Conservation (phyloP, 2,113 vertebrate genomes). For the Speoplatyrhinus poulsoni region DNA sequence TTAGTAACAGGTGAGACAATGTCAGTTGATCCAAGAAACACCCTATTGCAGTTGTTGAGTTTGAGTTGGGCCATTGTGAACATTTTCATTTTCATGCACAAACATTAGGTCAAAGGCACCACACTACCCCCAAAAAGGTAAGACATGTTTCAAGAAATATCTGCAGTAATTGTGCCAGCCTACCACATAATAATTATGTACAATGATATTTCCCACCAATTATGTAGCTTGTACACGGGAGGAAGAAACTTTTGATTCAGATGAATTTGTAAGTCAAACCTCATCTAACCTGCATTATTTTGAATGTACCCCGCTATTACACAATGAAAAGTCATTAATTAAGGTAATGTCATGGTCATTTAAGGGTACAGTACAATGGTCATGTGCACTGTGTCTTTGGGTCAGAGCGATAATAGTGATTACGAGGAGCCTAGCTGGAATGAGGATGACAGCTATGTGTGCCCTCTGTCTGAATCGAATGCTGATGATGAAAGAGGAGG, state of each 20-base stretch:
- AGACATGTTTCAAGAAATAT: neutral
- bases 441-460: conserved; percentile 14
- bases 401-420: conserved; percentile 34
- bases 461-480: neutral
- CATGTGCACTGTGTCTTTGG: neutral
- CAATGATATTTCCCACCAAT: no score
- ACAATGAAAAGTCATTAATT: neutral
- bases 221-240: conserved; percentile 6
- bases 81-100: neutral
- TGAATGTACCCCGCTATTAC: neutral
- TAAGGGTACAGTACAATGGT: neutral
- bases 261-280: conserved; percentile 48
- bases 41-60: neutral
- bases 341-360: no score
- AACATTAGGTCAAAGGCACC: conserved; percentile 22
- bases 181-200: no score
- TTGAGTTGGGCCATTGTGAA: neutral
- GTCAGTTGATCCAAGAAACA: no score
- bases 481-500: neutral
- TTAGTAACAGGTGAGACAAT: conserved; percentile 32
- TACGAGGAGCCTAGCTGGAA: conserved; percentile 10
- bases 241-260: conserved; percentile 8
- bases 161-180: no score
- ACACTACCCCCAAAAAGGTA: conserved; percentile 20
- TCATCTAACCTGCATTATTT: neutral